Evolutionary conservation across 1,140 invertebrate species (phyloP).

Genomic region (Drosophila auraria): DNA sequence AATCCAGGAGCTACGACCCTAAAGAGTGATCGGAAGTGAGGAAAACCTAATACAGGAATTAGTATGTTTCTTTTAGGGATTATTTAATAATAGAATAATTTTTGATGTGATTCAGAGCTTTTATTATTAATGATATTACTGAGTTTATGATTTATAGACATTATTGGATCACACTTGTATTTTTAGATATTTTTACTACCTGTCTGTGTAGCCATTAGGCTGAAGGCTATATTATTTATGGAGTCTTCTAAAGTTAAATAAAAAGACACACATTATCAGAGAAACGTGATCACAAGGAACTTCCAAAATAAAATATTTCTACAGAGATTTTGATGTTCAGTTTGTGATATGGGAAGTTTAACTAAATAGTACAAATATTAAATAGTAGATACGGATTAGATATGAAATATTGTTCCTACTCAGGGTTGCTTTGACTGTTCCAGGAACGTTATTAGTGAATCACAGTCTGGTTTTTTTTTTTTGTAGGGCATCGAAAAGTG

Average conservation of each 20-base stretch:
- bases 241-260: background rate
- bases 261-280: background rate
- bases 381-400: background rate
- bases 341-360: background rate
- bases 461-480: conserved; percentile 1
- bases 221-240: background rate
- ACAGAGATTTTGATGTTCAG: background rate
- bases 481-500: conserved; percentile 54
- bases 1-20: background rate
- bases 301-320: conserved; percentile 7
- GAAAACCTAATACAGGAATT: background rate
- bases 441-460: conserved; percentile 5
- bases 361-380: background rate
- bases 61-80: background rate
- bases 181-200: too few relatives aligned
- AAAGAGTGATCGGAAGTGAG: too few relatives aligned
- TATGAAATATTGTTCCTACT: background rate
- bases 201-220: too few relatives aligned
- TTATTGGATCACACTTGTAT: too few relatives aligned
- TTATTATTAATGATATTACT: too few relatives aligned
- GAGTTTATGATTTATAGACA: too few relatives aligned
- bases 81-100: background rate
- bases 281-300: background rate
- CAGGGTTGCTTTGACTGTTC: background rate
- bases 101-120: too few relatives aligned